These are phyloP conservation scores for Catocala fraxini DNA, from an alignment of 2,888 invertebrate genomes.

Conservation along the genomic window DNA sequence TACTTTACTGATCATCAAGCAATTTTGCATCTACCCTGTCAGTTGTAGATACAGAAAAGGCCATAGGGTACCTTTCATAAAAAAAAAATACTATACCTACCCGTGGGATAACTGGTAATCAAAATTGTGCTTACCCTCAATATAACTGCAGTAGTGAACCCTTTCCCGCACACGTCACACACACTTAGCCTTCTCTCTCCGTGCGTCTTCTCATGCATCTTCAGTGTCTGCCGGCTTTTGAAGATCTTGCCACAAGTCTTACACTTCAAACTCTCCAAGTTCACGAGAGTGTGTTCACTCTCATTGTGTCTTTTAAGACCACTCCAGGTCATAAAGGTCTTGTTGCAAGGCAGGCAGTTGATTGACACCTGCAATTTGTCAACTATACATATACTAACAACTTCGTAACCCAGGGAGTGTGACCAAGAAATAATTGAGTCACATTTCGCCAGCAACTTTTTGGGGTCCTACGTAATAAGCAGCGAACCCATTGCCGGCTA, in stretches of 20 bases:
- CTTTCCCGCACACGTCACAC: constrained; percentile 79
- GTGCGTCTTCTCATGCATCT: constrained; percentile 70
- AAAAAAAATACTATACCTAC: too few relatives aligned
- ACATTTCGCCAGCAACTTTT: too few relatives aligned
- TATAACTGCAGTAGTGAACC: constrained; percentile 63
- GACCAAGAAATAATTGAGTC: too few relatives aligned
- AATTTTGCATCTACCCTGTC: too few relatives aligned
- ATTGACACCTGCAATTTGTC: constrained; percentile 56
- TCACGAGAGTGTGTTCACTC: constrained; percentile 67
- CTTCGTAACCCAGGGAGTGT: too few relatives aligned
- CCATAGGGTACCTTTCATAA: too few relatives aligned
- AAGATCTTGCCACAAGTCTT: constrained; percentile 73
- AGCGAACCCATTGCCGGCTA: too few relatives aligned
- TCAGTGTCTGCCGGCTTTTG: constrained; percentile 69
- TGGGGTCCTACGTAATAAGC: too few relatives aligned
- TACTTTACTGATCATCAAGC: too few relatives aligned
- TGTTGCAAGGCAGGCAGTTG: constrained; percentile 70
- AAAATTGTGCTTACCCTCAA: constrained; percentile 61
- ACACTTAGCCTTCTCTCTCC: constrained; percentile 62
- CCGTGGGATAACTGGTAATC: too few relatives aligned
- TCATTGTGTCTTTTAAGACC: constrained; percentile 72
- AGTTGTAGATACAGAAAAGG: too few relatives aligned
- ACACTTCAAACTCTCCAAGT: constrained; percentile 68
- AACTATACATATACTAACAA: neutral
- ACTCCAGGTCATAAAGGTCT: constrained; percentile 75